Evolutionary conservation across 2,797 vertebrate genomes (phyloP).

Genomic region (Microtus californicus): DNA sequence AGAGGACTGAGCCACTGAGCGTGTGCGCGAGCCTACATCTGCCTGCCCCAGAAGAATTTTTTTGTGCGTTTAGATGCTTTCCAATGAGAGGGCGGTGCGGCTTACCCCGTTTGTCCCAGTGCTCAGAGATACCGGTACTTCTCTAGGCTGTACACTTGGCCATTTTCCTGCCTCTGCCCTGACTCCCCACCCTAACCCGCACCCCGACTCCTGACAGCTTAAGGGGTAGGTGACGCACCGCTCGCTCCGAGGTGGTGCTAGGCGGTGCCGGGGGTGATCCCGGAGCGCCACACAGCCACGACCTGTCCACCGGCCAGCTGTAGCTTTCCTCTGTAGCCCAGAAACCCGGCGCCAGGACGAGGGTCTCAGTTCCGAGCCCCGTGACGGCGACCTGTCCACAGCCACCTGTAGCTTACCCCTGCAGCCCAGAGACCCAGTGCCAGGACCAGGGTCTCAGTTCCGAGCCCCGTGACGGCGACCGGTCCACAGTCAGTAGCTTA

Average conservation of each 20-base stretch:
- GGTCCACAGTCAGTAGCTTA: too few relatives aligned
- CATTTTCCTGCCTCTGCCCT: not conserved
- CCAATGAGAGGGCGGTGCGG: not conserved
- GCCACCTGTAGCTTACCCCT: not conserved
- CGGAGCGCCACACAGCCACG: too few relatives aligned
- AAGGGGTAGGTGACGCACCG: not conserved
- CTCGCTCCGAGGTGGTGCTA: not conserved
- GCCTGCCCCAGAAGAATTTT: not conserved
- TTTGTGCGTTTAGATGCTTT: not conserved
- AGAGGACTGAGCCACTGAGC: too few relatives aligned
- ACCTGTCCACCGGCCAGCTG: not conserved
- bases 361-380: not conserved
- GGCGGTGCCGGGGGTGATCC: not conserved
- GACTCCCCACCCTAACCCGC: too few relatives aligned
- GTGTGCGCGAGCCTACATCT: not conserved
- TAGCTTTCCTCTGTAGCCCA: not conserved
- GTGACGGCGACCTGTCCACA: too few relatives aligned
- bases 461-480: too few relatives aligned
- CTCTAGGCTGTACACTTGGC: too few relatives aligned
- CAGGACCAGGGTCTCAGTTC: not conserved
- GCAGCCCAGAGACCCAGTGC: not conserved
- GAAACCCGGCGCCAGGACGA: not conserved
- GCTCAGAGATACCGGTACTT: not conserved
- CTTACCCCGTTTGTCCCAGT: accelerated
- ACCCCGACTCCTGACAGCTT: not conserved